phyloP scores from a whole-genome alignment of 2,797 vertebrate species.

The Prionace glauca region DNA sequence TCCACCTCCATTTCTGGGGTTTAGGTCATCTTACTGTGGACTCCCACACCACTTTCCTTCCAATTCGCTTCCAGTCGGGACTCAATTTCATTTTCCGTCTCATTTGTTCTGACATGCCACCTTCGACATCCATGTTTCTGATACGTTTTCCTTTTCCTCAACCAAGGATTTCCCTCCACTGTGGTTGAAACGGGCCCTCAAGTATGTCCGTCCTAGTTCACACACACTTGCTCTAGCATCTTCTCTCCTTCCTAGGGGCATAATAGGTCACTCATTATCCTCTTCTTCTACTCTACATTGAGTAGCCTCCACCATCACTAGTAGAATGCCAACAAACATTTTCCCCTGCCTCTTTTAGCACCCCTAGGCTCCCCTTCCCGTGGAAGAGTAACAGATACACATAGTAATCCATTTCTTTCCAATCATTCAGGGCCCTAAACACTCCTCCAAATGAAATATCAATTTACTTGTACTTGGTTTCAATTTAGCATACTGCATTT shows the following conservation, averaged over 20 bases:
- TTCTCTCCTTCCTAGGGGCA: background rate
- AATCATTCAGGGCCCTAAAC: background rate
- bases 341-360: background rate
- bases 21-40: background rate
- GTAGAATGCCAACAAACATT: background rate
- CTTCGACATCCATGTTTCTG: background rate
- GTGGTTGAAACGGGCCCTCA: background rate
- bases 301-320: background rate
- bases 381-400: background rate
- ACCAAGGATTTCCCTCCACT: background rate
- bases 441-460: background rate
- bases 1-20: background rate
- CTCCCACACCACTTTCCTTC: background rate
- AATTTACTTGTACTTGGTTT: background rate
- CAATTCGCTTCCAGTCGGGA: background rate
- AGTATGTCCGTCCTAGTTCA: background rate
- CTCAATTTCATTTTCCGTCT: background rate
- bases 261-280: background rate
- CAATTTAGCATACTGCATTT: no score
- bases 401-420: background rate
- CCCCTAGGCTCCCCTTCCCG: background rate
- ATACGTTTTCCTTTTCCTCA: background rate
- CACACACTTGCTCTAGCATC: no score
- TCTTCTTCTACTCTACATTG: background rate
- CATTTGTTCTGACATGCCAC: background rate